Percentiles rank a stretch among this genome's conserved stretches.
phyloP scores from a whole-genome alignment of 2,888 invertebrate species.

The Eurytoma adleriae region DNA sequence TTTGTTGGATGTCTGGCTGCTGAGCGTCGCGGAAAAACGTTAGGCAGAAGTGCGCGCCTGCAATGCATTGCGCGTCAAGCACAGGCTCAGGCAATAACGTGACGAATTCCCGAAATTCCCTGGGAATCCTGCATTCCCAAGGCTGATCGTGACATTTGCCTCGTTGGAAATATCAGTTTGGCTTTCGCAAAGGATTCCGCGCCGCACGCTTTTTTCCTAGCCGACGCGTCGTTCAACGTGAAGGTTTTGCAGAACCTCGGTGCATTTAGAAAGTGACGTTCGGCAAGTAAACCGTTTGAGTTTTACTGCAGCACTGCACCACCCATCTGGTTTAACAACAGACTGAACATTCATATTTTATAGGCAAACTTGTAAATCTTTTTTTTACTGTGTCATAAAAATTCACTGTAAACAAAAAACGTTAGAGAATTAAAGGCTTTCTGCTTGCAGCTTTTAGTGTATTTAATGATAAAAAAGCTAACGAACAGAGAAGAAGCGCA shows the following conservation, averaged over 20 bases:
- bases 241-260: not conserved
- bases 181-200: not conserved
- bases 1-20: slow-evolving; percentile 58
- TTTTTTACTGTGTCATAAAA: too few species aligned
- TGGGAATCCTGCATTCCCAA: not conserved
- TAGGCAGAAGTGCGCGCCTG: slow-evolving; percentile 39
- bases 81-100: slow-evolving; percentile 58
- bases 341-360: too few species aligned
- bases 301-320: too few species aligned
- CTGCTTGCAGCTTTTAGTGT: too few species aligned
- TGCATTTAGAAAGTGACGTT: too few species aligned
- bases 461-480: too few species aligned
- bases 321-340: too few species aligned
- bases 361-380: too few species aligned
- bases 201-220: not conserved
- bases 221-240: not conserved
- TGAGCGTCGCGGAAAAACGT: slow-evolving; percentile 62
- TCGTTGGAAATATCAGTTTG: slow-evolving; percentile 45
- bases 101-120: slow-evolving; percentile 46
- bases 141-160: slow-evolving; percentile 43
- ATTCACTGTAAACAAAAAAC: too few species aligned
- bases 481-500: not conserved
- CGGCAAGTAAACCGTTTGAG: too few species aligned
- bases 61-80: slow-evolving; percentile 63
- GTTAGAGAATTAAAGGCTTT: too few species aligned